These are phyloP conservation scores for Merodon equestris DNA, from an alignment of 2,888 invertebrate genomes.

Conservation along the genomic window DNA sequence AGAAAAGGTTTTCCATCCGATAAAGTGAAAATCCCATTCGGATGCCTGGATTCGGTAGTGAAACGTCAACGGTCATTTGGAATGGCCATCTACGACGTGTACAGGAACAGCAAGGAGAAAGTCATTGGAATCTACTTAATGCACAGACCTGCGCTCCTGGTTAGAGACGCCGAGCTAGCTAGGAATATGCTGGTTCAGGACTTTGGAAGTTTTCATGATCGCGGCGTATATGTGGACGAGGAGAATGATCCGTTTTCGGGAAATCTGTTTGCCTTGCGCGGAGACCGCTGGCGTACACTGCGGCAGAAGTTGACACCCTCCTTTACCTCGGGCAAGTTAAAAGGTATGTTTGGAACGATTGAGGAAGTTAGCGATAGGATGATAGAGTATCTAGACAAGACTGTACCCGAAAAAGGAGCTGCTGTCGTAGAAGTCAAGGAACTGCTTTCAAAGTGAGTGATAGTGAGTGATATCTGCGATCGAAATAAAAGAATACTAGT, in stretches of 20 bases:
- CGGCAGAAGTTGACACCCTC: constrained; percentile 83
- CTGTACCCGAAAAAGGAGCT: constrained; percentile 73
- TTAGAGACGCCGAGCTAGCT: constrained; percentile 83
- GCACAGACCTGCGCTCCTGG: constrained; percentile 81
- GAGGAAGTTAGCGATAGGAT: constrained; percentile 81
- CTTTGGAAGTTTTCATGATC: constrained; percentile 83
- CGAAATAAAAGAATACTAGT: too few species aligned
- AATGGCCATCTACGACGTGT: constrained; percentile 82
- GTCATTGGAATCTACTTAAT: constrained; percentile 83
- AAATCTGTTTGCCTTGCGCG: constrained; percentile 79
- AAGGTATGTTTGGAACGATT: constrained; percentile 83
- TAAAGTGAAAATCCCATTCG: constrained; percentile 82
- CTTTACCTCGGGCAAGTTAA: constrained; percentile 85
- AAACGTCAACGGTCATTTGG: constrained; percentile 82
- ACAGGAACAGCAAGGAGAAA: constrained; percentile 76
- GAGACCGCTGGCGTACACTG: constrained; percentile 82
- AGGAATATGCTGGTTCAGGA: constrained; percentile 83
- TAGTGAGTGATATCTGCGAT: neutral
- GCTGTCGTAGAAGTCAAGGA: constrained; percentile 79
- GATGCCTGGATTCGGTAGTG: constrained; percentile 82
- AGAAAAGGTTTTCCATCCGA: constrained; percentile 81
- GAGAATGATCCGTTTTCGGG: constrained; percentile 82
- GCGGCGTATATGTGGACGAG: constrained; percentile 83
- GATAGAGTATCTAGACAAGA: constrained; percentile 77
- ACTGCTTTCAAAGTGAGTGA: constrained; percentile 72